Evolutionary conservation across 2,113 vertebrate species (phyloP), one percentile per base, ranked within the genome.

Genomic region (Halcyon malimbica): DNA sequence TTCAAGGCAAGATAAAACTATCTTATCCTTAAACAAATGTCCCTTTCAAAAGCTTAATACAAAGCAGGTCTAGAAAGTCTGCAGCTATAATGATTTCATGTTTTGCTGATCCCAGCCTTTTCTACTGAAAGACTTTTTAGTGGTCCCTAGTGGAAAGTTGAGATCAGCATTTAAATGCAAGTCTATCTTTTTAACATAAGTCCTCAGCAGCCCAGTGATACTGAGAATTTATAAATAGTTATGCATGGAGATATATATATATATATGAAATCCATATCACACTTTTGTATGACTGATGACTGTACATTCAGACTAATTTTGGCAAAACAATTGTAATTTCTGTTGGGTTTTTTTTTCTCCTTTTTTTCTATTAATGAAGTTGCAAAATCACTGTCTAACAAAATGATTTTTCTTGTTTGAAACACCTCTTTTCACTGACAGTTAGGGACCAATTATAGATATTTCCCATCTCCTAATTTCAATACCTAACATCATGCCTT

Each of bases 71-170:
- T 97, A 97, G 96, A 97, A 98, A 98, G 97, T 97, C 96, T 98
- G 95, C 95, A 96, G 96, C 94, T 95, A 95, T 98, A 98, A 98
- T 96, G 97, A 98, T 97, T 98, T 98, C 95, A 97, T 97, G 97
- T 98, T 98, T 98, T 98, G 98, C 98, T 98, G 98, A 98, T 98
- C 97, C 93, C 83, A 90, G 96, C 69, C 92, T 98, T 98, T 98
- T 97, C 94, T 94, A 90, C 92, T 97, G 97, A 98, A 98, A 98
- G 95, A 97, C 97, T 98, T 98, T 98, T 98, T 98, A 98, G 97
- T 98, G 96, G 96, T 98, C 98, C 97, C 98, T 92, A 79, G 97
- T 97, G 98, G 86, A 96, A 98, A 97, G 97, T 94, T 98, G 98
- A 98, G 97, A 98, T 98, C 97, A 98, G 98, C 98, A 98, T 98